Conservation (phyloP, 92 coral and sea anemone species). For the Parazoanthus swiftii region DNA sequence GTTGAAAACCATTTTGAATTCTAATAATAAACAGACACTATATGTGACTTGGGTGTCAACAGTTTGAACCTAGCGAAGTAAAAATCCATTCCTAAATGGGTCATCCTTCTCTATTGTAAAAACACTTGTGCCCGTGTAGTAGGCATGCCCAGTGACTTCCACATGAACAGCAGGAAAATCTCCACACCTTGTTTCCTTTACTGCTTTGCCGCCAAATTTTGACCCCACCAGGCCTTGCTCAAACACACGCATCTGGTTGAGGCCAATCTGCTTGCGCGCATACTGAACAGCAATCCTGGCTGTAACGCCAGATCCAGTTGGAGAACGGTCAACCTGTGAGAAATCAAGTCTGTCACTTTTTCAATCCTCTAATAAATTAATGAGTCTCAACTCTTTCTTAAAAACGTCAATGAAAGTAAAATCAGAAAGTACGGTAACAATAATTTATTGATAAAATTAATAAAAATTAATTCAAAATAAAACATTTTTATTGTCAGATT, state of each 20-base stretch:
- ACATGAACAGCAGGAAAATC: slow-evolving; percentile 96
- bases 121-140: slow-evolving; percentile 85
- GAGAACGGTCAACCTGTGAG: slow-evolving; percentile 86
- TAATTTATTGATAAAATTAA: too few relatives aligned
- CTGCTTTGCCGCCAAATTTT: slow-evolving; percentile 83
- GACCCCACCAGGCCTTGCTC: slow-evolving; percentile 85
- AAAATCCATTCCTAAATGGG: slow-evolving; percentile 81
- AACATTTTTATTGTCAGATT: too few relatives aligned
- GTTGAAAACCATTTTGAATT: too few relatives aligned
- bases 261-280: slow-evolving; percentile 78
- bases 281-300: slow-evolving; percentile 96
- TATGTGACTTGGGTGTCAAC: too few relatives aligned
- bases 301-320: slow-evolving; percentile 98
- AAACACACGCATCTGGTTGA: slow-evolving; percentile 80
- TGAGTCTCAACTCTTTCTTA: neutral
- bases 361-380: neutral
- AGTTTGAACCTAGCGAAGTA: slow-evolving; percentile 51
- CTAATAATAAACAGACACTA: too few relatives aligned
- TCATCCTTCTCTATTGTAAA: slow-evolving; percentile 91
- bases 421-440: too few relatives aligned
- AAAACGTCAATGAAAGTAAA: neutral
- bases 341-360: neutral
- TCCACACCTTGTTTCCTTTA: slow-evolving; percentile 87
- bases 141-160: slow-evolving; percentile 91
- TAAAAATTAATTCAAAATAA: too few relatives aligned